Percentiles rank a stretch among this genome's conserved stretches.
Evolutionary conservation across 2,797 vertebrate genomes (phyloP).

Genomic region (Tenualosa ilisha): DNA sequence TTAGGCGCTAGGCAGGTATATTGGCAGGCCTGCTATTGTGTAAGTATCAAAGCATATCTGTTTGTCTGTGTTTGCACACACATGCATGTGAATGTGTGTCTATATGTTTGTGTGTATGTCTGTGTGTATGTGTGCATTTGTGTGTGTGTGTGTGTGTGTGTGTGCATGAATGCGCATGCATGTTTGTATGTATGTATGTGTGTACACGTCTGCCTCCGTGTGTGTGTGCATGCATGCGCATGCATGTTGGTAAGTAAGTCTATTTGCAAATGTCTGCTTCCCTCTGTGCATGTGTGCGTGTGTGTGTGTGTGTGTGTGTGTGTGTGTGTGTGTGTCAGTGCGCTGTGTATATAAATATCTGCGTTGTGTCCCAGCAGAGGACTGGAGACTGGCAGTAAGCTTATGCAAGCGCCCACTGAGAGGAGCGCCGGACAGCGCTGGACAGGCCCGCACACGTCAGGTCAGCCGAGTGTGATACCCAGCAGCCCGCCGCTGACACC

Average conservation of each 20-base stretch:
- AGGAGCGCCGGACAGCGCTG: conserved; percentile 74
- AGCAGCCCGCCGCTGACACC: conserved; percentile 82
- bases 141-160: conserved; percentile 46
- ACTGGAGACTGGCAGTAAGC: conserved; percentile 79
- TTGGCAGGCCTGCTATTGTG: neutral
- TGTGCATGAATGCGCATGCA: conserved; percentile 45
- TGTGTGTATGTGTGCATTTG: conserved; percentile 43
- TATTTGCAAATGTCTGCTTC: neutral
- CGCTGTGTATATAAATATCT: conserved; percentile 46
- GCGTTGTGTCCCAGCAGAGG: conserved; percentile 68
- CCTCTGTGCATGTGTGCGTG: neutral
- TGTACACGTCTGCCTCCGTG: conserved; percentile 32
- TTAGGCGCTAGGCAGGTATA: neutral
- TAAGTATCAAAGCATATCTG: neutral
- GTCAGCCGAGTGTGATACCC: conserved; percentile 85
- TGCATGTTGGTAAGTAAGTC: neutral
- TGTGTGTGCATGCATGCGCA: neutral
- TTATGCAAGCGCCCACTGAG: conserved; percentile 82
- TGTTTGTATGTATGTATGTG: conserved; percentile 37
- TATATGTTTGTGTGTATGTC: neutral
- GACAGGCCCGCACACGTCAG: conserved; percentile 48
- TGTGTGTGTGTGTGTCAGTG: conserved; percentile 22
- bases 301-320: neutral
- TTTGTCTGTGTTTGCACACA: neutral
- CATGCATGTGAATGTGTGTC: neutral